Base-by-base conservation (phyloP, 2,113 vertebrate species). In the Lagopus leucura region DNA sequence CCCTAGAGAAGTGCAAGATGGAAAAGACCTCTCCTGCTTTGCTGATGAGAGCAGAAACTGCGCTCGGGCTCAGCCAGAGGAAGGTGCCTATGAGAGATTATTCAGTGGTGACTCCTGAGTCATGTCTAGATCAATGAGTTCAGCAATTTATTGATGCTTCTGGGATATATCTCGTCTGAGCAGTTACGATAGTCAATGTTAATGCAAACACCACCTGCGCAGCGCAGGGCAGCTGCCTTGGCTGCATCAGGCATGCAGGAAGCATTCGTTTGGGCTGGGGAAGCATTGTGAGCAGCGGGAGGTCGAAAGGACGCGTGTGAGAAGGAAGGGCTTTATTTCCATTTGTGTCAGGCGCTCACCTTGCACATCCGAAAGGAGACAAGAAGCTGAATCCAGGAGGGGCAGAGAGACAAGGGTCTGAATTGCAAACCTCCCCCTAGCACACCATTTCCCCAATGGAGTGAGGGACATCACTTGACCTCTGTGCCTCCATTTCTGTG, bases 61-160 rank as follows among this genome's bases (percentile, higher is more conserved):
- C 64, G 75, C 55, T 78, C 0, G 0, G 34, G 60, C 71, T 76
- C 55, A 71, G 89, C 28, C 87, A 64, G 89, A 54, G 61, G 55
- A 94, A 83, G 88, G 85, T 92, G 85, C 79, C 1, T 24, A 27
- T 47, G 69, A 72, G 91, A 88, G 79, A 91, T 97, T 72, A 91
- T 94, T 88, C 89, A 61, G 48, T 90, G 88, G 72, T 78, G 88
- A 72, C 89, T 95, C 88, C 91, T 86, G 88, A 94, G 88, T 95
- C 92, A 92, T 1, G 5, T 75, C 83, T 25, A 71, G 88, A 94
- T 95, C 94, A 43, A 94, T 88, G 89, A 2, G 2, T 45, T 66
- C 82, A 74, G 91, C 85, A 80, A 17, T 92, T 82, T 89, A 47
- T 93, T 52, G 91, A 60, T 86, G 82, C 66, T 92, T 43, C 89